Conservation (phyloP, 2,888 invertebrate species). For the Uloborus plumipes region DNA sequence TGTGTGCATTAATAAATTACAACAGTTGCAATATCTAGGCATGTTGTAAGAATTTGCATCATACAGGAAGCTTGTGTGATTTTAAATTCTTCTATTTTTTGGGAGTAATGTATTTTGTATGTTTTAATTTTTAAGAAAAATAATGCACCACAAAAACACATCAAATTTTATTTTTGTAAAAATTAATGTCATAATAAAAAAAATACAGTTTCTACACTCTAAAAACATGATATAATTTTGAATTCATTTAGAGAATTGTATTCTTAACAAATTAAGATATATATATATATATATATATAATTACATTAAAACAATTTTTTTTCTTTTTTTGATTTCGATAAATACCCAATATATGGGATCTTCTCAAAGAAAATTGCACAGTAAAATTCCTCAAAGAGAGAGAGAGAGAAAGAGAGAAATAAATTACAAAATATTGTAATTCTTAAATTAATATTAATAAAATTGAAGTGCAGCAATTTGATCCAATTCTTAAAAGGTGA, state of each 20-base stretch:
- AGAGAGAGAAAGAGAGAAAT: too few relatives aligned
- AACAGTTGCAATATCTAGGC: too few relatives aligned
- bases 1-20: too few relatives aligned
- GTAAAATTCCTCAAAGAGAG: background rate
- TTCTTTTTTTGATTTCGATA: conserved; percentile 26
- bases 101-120: too few relatives aligned
- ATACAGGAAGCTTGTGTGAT: too few relatives aligned
- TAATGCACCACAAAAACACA: conserved; percentile 42
- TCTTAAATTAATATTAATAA: too few relatives aligned
- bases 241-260: conserved; percentile 41
- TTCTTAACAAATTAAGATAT: conserved; percentile 51
- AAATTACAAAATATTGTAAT: too few relatives aligned
- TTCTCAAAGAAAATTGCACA: conserved; percentile 42
- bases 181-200: conserved; percentile 59
- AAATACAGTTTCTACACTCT: conserved; percentile 59
- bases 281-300: conserved; percentile 37
- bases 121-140: background rate
- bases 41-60: too few relatives aligned
- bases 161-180: conserved; percentile 61
- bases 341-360: background rate
- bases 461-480: too few relatives aligned
- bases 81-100: too few relatives aligned
- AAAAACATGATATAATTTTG: conserved; percentile 59
- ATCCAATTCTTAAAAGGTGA: too few relatives aligned
- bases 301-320: conserved; percentile 39